Evolutionary conservation across 2,797 vertebrate genomes (phyloP), one percentile per base, ranked within the genome.

Genomic region (Synaphobranchus kaupii): DNA sequence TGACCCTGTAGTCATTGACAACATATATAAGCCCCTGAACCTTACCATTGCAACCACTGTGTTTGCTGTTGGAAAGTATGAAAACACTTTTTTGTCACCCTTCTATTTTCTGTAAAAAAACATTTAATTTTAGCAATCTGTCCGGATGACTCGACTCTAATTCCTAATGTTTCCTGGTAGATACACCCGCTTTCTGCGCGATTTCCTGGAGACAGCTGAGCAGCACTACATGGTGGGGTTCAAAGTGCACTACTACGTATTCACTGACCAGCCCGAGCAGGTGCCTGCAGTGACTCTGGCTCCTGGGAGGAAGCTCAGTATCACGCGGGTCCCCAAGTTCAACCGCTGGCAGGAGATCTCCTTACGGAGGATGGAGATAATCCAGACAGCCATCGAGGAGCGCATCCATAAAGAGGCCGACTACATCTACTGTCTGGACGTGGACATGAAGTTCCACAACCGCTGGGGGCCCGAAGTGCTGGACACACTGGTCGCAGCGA

Each of bases 391-490:
- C 89, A 92, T 95, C 0, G 92, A 91, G 0, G 0, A 34, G 58
- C 31, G 0, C 0, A 90, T 91, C 0, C 90, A 88, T 0, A 2
- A 0, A 0, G 91, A 94, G 48, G 92, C 93, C 56, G 90, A 92
- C 13, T 94, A 90, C 87, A 90, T 96, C 86, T 95, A 93, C 92
- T 96, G 95, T 87, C 88, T 96, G 25, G 87, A 92, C 1, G 86
- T 94, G 1, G 92, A 92, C 91, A 94, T 92, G 93, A 89, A 88
- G 28, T 94, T 95, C 90, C 84, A 48, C 86, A 91, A 87, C 7
- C 7, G 89, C 0, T 94, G 95, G 93, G 95, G 95, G 9, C 85
- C 94, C 0, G 95, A 96, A 92, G 92, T 92, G n/a, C 28, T 95
- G 87, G 92, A 94, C 4, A 92, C 93, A 66, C 83, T 12, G 1